Base-by-base conservation (phyloP, 2,113 vertebrate genomes). In the Phoenicopterus ruber region DNA sequence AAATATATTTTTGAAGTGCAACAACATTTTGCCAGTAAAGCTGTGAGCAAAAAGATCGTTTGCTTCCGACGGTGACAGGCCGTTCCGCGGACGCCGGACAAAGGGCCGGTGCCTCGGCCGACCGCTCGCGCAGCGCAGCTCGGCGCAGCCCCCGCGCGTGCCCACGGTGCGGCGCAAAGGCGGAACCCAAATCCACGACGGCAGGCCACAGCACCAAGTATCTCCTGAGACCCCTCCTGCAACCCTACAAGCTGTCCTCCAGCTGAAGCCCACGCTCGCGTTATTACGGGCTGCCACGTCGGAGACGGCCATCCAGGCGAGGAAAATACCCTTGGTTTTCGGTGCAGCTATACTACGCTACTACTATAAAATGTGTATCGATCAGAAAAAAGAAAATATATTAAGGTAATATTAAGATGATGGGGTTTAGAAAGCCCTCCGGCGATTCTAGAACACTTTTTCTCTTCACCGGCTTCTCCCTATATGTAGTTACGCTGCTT, bases 401-500 rank as follows among this genome's bases (percentile, higher is more conserved):
- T 34, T n/a, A 26, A 62, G 22, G 26, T 5, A 34, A 34, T 49
- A 34, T 17, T 77, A 65, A 77, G 49, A 58, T 1, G 4, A 26
- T 28, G 38, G 26, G 16, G 0, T 63, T 86, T 55, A 72, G 44
- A 82, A 89, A 94, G 52, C 49, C 18, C 44, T n/a, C 34, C 0
- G 58, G 44, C 13, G 47, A 62, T 17, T 54, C 38, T 19, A 9
- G 14, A 79, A 82, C 15, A 42, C 26, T 24, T 86, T 7, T 34
- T 40, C 54, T 73, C 67, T 46, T 62, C 24, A 12, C 9, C 21
- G 22, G 32, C 32, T 58, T 72, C 44, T 81, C 47, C 59, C n/a
- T n/a, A n/a, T 6, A 34, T 0, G 0, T 9, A 70, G 52, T 36
- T 46, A 66, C 1, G 8, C 25, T 36, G 42, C 50, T 65, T 29